These are phyloP conservation scores for Poeciliopsis occidentalis DNA, from an alignment of 2,113 vertebrate species.

Conservation along the genomic window DNA sequence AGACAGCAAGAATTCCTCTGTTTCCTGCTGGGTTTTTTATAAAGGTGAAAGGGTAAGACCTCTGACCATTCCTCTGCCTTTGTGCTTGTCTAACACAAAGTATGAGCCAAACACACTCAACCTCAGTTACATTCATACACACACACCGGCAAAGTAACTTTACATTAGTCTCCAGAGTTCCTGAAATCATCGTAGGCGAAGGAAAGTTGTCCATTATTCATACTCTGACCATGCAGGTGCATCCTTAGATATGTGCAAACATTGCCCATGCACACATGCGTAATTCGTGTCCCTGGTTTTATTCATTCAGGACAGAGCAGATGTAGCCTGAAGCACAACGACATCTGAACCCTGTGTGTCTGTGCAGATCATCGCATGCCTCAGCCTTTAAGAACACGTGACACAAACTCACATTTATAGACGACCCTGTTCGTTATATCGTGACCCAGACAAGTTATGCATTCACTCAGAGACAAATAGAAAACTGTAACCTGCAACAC, in stretches of 20 bases:
- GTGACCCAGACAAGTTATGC: not conserved
- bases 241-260: not conserved
- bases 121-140: not conserved
- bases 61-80: not conserved
- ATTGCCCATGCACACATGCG: not conserved
- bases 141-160: not conserved
- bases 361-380: not conserved
- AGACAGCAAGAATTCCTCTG: too few relatives aligned
- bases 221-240: not conserved
- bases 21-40: not conserved
- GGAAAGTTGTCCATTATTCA: constrained; percentile 11
- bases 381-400: not conserved
- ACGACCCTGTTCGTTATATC: constrained; percentile 8
- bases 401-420: not conserved
- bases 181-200: not conserved
- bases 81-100: not conserved
- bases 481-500: too few relatives aligned
- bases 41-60: constrained; percentile 1
- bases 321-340: not conserved
- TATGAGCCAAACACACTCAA: not conserved
- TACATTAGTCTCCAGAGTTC: not conserved
- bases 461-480: not conserved
- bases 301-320: constrained; percentile 8
- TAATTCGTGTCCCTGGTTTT: not conserved
- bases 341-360: constrained; percentile 28